A percentile compares a stretch with the other conserved stretches of the same genome.
phyloP scores from a whole-genome alignment of 2,113 vertebrate species.

The Tragelaphus strepsiceros region DNA sequence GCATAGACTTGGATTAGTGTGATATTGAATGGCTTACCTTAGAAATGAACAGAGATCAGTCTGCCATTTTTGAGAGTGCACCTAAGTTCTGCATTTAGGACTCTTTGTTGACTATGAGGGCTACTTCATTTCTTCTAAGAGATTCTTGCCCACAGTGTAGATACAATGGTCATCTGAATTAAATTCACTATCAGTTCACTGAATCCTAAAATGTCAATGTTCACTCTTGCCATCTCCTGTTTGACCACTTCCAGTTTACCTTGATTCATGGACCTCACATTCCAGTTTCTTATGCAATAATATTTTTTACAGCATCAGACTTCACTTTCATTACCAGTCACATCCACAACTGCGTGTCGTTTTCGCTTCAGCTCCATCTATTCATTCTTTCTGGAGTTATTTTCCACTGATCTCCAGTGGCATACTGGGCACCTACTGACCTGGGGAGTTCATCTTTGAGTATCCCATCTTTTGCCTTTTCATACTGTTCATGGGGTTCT shows the following conservation, averaged over 20 bases:
- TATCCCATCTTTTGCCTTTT: not conserved
- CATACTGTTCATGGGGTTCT: not conserved
- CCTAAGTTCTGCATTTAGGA: not conserved
- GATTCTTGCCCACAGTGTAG: not conserved
- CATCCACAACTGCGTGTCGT: not conserved
- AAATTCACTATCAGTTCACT: not conserved
- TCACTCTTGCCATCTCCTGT: not conserved
- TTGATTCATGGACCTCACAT: not conserved
- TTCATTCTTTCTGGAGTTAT: not conserved
- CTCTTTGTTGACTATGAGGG: not conserved
- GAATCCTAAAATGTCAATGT: not conserved
- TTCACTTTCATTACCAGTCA: not conserved
- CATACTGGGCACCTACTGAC: not conserved
- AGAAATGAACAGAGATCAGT: not conserved
- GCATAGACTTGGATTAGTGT: not conserved
- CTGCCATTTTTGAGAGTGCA: not conserved
- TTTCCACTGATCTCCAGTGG: not conserved
- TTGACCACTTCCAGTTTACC: not conserved
- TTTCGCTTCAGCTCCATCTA: fast-evolving
- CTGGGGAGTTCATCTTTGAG: not conserved
- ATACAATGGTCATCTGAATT: not conserved
- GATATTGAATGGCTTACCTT: not conserved
- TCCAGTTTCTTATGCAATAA: not conserved
- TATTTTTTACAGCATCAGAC: not conserved
- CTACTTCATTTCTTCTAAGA: not conserved